Evolutionary conservation across 30 jellyfish, hydroid and myxozoan genomes (phyloP), one percentile per base, ranked within the genome.

Genomic region (Aurelia aurita complex sp. Pacific): DNA sequence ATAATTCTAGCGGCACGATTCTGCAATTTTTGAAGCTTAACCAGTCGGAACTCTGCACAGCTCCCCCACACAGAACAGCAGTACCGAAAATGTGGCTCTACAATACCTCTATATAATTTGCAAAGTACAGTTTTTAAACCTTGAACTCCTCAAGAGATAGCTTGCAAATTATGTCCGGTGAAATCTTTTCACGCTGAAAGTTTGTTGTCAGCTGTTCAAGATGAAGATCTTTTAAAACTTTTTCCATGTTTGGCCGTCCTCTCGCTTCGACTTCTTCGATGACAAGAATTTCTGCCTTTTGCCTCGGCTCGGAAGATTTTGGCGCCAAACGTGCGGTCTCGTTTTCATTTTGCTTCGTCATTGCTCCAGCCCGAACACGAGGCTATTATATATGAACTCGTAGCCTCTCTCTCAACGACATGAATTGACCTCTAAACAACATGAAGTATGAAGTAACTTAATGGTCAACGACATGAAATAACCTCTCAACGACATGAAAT

Each of bases 151-250:
- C 36, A 10, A 61, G 29, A 11, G 91, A 86, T 80, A 86, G 80
- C 76, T 76, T 82, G 35, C 83, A 73, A 43, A 77, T 72, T 17
- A 76, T 77, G 74, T 86, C 85, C 4, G 91, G 96, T 18, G 90
- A 10, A 17, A 84, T 73, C 74, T 72, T 71, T 38, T 84, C 93
- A 12, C 40, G 53, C n/a, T 29, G n/a, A 68, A 82, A 82, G 75
- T 14, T 71, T 52, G n/a, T 66, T 54, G 67, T 69, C 43, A 18
- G 57, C 51, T 84, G 79, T 33, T 60, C 52, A 34, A 84, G 14
- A 40, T 82, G 38, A 0, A 84, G 93, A 19, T 55, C 73, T 42
- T 34, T 5, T 9, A 70, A 50, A 70, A 70, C 66, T 59, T 6
- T 2, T 59, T 59, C 29, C 67, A 59, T 13, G 6, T 59, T 59